Evolutionary conservation across 1,140 invertebrate species (phyloP).

Genomic region (Aethina tumida): DNA sequence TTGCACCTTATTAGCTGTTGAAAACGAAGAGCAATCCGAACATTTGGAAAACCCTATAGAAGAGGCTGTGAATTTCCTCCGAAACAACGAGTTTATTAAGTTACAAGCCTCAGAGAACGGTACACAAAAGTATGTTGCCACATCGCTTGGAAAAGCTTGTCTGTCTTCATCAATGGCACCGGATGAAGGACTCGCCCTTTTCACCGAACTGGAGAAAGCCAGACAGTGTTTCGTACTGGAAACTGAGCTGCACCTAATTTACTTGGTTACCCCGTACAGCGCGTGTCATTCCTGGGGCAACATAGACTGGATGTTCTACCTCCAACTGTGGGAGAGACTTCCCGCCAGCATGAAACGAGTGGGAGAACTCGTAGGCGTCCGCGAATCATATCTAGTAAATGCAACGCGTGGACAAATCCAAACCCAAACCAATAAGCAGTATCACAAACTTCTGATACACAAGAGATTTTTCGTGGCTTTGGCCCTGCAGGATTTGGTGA

Average conservation of each 20-base stretch:
- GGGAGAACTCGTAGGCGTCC: slow-evolving; percentile 82
- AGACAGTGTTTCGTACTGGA: slow-evolving; percentile 85
- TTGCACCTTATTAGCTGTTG: slow-evolving; percentile 50
- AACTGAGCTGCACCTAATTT: slow-evolving; percentile 90
- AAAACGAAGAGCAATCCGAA: slow-evolving; percentile 9
- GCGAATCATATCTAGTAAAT: slow-evolving; percentile 77
- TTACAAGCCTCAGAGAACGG: slow-evolving; percentile 39
- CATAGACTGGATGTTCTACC: slow-evolving; percentile 82
- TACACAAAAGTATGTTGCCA: slow-evolving; percentile 57
- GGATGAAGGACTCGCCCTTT: slow-evolving; percentile 78
- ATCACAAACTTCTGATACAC: slow-evolving; percentile 38
- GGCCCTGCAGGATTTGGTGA: slow-evolving; percentile 85
- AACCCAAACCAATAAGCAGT: slow-evolving; percentile 19
- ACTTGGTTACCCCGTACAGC: slow-evolving; percentile 83
- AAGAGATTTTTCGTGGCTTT: slow-evolving; percentile 84
- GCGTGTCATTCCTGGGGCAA: slow-evolving; percentile 64
- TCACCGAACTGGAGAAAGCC: slow-evolving; percentile 85
- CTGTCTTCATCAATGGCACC: slow-evolving; percentile 87
- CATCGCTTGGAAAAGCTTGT: slow-evolving; percentile 83
- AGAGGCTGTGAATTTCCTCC: slow-evolving; percentile 39
- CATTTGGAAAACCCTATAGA: slow-evolving; percentile 23
- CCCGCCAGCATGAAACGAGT: slow-evolving; percentile 73
- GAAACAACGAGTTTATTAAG: slow-evolving; percentile 47
- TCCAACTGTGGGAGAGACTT: slow-evolving; percentile 77
- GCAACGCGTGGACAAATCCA: slow-evolving; percentile 55